A percentile compares a stretch with the other conserved stretches of the same genome.
These are phyloP conservation scores for Diplodus puntazzo DNA, from an alignment of 2,797 vertebrate species.

Conservation along the genomic window DNA sequence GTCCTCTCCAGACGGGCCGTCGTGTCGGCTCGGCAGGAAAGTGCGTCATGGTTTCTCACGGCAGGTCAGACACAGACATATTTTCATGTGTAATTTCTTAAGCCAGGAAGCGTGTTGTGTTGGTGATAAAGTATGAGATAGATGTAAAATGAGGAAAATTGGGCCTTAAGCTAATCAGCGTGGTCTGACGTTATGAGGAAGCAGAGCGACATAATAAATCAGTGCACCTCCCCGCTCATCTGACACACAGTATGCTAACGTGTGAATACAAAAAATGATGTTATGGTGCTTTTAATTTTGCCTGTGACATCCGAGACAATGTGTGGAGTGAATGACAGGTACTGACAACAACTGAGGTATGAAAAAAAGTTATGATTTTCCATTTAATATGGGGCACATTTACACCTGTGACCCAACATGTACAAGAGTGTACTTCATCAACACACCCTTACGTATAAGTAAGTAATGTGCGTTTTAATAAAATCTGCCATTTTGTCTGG, in stretches of 20 bases:
- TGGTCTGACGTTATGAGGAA: no score
- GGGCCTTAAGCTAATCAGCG: background rate
- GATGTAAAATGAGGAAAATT: accelerated
- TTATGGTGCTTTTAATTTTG: background rate
- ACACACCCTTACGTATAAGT: background rate
- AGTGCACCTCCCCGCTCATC: background rate
- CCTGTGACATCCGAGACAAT: background rate
- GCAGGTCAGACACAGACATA: constrained; percentile 69
- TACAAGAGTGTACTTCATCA: no score
- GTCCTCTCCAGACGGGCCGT: constrained; percentile 25
- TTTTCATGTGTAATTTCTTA: no score
- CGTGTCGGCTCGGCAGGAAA: constrained; percentile 37
- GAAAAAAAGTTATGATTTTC: background rate
- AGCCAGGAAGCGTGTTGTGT: accelerated
- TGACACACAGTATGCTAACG: background rate
- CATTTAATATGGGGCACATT: no score
- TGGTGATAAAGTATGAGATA: accelerated
- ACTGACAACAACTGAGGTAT: background rate
- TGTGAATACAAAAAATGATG: background rate
- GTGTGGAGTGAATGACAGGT: background rate
- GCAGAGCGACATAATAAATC: background rate
- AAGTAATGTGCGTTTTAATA: no score
- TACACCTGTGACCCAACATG: background rate
- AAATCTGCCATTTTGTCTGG: accelerated
- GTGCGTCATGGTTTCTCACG: constrained; percentile 64